Evolutionary conservation across 2,797 vertebrate species (phyloP), one percentile per base, ranked within the genome.

Genomic region (Austrolebias charrua): DNA sequence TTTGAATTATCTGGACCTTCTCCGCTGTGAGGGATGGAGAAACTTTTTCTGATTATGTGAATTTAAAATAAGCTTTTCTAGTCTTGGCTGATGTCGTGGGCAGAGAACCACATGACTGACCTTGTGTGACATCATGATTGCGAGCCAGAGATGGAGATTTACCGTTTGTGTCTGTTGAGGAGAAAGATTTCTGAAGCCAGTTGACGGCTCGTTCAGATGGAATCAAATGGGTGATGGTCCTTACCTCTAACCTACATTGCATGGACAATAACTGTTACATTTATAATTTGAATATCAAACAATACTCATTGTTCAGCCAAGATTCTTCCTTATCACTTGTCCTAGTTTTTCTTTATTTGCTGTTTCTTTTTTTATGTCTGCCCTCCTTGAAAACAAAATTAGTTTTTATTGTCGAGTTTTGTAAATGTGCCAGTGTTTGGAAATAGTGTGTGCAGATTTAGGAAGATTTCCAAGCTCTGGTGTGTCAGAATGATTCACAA

Each of bases 111-210:
- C 69, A 65, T 4, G 20, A 31, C 72, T 63, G 79, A 83, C 82
- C 80, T 82, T 73, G 70, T 47, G 20, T 67, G 48, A 83, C 78
- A n/a, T n/a, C n/a, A 69, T 69, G 76, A 76, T 80, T 69, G 72
- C 4, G 64, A 78, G 73, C 79, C 79, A 74, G 61, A 75, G 70
- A 75, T 62, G 73, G 80, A 78, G 82, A 90, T 89, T 89, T 84
- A 75, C 75, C 46, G 81, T 72, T 80, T 76, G 71, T 76, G 68
- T 73, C 73, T 65, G 69, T 31, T 0, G 38, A 67, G 51, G 67
- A 82, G 74, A 65, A 53, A 64, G 66, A 62, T 71, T 67, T 71
- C 78, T 57, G 55, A 69, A 76, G 73, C 71, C 73, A 78, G 71
- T 16, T 68, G 73, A 75, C 76, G 70, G 65, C 83, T 81, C 79